These are phyloP conservation scores for Acanthoscelides obtectus DNA, from an alignment of 2,888 invertebrate species.

Conservation along the genomic window DNA sequence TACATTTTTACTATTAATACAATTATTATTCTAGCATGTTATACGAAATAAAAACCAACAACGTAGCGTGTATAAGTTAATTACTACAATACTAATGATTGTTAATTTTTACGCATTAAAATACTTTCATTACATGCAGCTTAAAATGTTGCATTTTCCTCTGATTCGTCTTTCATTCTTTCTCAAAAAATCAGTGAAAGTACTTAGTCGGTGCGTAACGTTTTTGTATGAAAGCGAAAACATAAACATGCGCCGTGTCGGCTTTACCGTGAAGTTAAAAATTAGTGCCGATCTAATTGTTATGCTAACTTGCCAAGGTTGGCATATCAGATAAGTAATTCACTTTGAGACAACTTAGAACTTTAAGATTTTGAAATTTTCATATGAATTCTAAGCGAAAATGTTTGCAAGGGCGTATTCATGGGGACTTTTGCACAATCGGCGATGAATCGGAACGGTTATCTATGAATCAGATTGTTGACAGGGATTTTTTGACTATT, in stretches of 20 bases:
- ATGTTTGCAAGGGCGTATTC: no score
- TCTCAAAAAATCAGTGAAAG: background rate
- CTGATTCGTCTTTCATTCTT: background rate
- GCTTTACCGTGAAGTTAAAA: background rate
- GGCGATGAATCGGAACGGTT: no score
- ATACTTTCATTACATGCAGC: background rate
- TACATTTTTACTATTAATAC: no score
- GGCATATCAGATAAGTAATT: no score
- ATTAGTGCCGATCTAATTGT: background rate
- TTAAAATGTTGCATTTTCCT: background rate
- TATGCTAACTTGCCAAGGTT: background rate
- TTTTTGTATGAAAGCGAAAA: background rate
- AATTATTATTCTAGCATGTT: background rate
- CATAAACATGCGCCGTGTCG: background rate
- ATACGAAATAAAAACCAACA: background rate
- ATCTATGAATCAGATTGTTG: no score
- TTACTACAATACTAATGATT: background rate
- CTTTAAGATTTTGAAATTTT: no score
- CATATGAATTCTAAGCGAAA: no score
- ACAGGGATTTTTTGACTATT: no score
- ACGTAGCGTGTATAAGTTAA: background rate
- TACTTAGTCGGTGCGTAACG: background rate
- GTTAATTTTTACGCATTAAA: conserved; percentile 1
- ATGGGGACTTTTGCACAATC: no score
- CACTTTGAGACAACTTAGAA: no score